Percentiles rank a stretch among this genome's conserved stretches.
Evolutionary conservation across 2,797 vertebrate species (phyloP).

Genomic region (Rhabdomys pumilio): DNA sequence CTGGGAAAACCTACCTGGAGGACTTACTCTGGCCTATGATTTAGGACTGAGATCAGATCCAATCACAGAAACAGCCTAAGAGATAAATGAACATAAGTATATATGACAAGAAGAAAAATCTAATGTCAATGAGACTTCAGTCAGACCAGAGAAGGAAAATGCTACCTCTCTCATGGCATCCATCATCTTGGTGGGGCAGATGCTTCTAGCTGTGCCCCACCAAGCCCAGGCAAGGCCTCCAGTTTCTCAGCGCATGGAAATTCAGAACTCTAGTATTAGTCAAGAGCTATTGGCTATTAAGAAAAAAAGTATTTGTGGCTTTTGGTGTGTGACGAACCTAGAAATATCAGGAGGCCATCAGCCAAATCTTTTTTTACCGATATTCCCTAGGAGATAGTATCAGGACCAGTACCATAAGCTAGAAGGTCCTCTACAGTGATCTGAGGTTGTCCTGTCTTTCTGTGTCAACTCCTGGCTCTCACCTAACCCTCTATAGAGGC

Average conservation of each 20-base stretch:
- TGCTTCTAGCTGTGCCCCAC: neutral
- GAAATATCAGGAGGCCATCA: neutral
- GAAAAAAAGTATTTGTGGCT: neutral
- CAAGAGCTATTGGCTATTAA: neutral
- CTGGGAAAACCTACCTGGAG: neutral
- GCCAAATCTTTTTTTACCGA: neutral
- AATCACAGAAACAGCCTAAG: neutral
- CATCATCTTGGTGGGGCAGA: neutral
- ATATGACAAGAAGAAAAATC: slow-evolving; percentile 7
- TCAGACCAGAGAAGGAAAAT: slow-evolving; percentile 1
- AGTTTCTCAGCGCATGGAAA: neutral
- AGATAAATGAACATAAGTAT: neutral
- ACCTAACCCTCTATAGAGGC: neutral
- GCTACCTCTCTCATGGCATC: neutral
- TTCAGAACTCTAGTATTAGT: neutral
- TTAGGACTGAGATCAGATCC: slow-evolving; percentile 59
- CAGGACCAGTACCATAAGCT: neutral
- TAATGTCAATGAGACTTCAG: neutral
- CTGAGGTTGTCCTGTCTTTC: neutral
- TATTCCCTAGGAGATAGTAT: neutral
- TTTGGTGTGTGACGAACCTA: neutral
- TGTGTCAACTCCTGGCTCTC: neutral
- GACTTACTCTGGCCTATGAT: neutral
- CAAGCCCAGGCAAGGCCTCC: neutral
- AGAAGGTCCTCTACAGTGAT: neutral